Conservation (phyloP, 2,888 invertebrate genomes). For the Fabriciana adippe region DNA sequence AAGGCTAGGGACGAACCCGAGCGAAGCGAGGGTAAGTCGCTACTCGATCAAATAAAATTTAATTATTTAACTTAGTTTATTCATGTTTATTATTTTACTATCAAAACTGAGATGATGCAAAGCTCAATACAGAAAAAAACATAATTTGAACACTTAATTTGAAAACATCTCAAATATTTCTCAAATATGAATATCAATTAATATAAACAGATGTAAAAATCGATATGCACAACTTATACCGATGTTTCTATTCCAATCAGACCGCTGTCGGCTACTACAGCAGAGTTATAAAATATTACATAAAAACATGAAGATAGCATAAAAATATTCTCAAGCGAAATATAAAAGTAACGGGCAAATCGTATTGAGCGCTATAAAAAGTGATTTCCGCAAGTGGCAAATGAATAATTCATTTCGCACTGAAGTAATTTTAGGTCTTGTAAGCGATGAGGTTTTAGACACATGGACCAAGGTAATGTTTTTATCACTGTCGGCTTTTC, state of each 20-base stretch:
- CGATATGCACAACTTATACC: too few species aligned
- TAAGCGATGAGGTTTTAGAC: not conserved
- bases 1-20: too few species aligned
- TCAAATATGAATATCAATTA: too few species aligned
- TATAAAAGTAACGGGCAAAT: conserved; percentile 19
- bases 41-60: too few species aligned
- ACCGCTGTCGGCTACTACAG: conserved; percentile 1
- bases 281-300: conserved; percentile 7
- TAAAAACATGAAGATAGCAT: conserved; percentile 4
- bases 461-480: not conserved
- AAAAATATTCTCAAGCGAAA: conserved; percentile 13
- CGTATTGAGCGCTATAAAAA: conserved; percentile 16
- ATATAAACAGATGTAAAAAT: too few species aligned
- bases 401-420: conserved; percentile 24
- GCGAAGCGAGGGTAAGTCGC: too few species aligned
- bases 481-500: not conserved
- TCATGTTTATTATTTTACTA: too few species aligned
- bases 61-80: too few species aligned
- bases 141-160: too few species aligned
- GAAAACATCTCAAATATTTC: too few species aligned
- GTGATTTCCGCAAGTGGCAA: conserved; percentile 10
- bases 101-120: too few species aligned
- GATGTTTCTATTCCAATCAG: conserved; percentile 1
- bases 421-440: conserved; percentile 6
- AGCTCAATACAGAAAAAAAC: too few species aligned